Evolutionary conservation across 2,888 invertebrate genomes (phyloP).

Genomic region (Mylabris sibirica): DNA sequence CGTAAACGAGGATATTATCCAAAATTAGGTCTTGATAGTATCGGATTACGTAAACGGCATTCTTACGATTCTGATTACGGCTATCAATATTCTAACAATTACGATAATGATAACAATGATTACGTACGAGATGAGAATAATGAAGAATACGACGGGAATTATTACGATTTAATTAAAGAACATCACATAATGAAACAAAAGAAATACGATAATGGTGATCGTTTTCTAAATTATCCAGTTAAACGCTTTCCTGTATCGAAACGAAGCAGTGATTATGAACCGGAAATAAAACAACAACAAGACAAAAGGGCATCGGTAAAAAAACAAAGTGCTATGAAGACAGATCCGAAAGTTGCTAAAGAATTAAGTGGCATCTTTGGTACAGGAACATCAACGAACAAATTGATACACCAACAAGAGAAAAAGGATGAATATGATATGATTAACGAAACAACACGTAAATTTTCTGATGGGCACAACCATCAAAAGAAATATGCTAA

Average conservation of each 20-base stretch:
- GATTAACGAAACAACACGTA: conserved; percentile 27
- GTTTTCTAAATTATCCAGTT: conserved; percentile 35
- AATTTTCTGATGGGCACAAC: conserved; percentile 29
- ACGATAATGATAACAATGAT: conserved; percentile 41
- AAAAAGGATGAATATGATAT: conserved; percentile 29
- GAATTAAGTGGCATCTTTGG: conserved; percentile 75
- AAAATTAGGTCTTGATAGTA: conserved; percentile 52
- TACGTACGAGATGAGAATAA: conserved; percentile 38
- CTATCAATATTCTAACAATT: conserved; percentile 37
- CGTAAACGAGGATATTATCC: conserved; percentile 44
- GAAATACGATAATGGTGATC: conserved; percentile 33
- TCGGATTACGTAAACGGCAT: conserved; percentile 53
- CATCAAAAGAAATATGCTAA: conserved; percentile 29
- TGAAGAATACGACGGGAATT: conserved; percentile 35
- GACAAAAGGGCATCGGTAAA: conserved; percentile 51
- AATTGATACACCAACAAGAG: conserved; percentile 32
- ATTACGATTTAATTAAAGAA: conserved; percentile 35
- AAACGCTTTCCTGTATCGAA: conserved; percentile 75
- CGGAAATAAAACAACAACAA: conserved; percentile 41
- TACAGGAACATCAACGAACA: conserved; percentile 43
- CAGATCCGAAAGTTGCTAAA: conserved; percentile 74
- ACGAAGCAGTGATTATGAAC: conserved; percentile 62
- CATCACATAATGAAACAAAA: conserved; percentile 39
- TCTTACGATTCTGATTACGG: conserved; percentile 41
- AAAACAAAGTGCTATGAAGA: conserved; percentile 60